Evolutionary conservation across 37 sponge, comb jelly and placozoan species (phyloP).

Genomic region (Petrosia ficiformis): DNA sequence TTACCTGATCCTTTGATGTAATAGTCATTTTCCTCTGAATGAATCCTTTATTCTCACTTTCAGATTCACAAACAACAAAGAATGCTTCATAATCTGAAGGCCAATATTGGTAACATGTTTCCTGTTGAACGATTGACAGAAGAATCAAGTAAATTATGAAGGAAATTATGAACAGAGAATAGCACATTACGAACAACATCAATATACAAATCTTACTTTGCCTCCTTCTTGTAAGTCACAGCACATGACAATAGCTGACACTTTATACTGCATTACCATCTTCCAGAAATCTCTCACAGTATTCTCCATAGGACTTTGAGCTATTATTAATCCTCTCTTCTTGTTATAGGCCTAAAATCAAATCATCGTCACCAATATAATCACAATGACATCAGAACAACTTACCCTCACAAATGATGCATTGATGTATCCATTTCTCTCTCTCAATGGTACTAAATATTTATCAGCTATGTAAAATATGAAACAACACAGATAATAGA

Average conservation of each 20-base stretch:
- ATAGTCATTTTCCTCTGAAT: too few species aligned
- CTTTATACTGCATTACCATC: conserved; percentile 39
- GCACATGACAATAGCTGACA: conserved; percentile 37
- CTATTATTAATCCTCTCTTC: conserved; percentile 61
- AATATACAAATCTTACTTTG: neutral
- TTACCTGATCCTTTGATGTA: too few species aligned
- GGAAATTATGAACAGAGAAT: too few species aligned
- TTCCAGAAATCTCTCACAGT: conserved; percentile 66
- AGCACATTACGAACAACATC: too few species aligned
- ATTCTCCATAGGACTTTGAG: conserved; percentile 59
- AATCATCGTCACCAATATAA: neutral
- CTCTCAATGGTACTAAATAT: conserved; percentile 42
- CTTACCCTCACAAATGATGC: conserved; percentile 48
- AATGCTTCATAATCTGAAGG: too few species aligned
- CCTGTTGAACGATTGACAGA: too few species aligned
- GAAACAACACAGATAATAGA: too few species aligned
- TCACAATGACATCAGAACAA: neutral
- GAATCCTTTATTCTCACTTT: too few species aligned
- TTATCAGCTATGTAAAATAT: conserved; percentile 36
- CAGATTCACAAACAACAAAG: too few species aligned
- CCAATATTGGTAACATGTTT: conserved; percentile 75
- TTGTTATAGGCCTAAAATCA: conserved; percentile 57
- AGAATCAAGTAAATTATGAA: too few species aligned
- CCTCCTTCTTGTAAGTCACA: conserved; percentile 44
- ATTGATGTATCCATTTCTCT: conserved; percentile 58